phyloP scores from a whole-genome alignment of 2,797 vertebrate genomes.

The Gymnothorax reevesii region DNA sequence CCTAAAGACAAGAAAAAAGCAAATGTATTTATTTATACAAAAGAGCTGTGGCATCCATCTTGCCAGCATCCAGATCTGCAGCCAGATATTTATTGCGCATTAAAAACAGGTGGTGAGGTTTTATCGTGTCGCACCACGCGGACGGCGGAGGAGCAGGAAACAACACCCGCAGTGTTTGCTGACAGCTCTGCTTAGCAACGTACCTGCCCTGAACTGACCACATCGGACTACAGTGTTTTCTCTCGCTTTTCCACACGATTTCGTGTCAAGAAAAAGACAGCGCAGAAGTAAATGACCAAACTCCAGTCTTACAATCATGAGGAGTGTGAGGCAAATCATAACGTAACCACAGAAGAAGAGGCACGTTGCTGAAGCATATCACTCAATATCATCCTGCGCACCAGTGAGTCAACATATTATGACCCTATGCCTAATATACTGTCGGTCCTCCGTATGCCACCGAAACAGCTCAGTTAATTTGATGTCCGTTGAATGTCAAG shows the following conservation, averaged over 20 bases:
- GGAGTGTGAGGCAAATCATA: not conserved
- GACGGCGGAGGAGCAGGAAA: not conserved
- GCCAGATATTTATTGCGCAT: not conserved
- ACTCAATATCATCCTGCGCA: not conserved
- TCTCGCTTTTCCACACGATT: not conserved
- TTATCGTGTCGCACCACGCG: not conserved
- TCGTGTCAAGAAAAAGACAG: not conserved
- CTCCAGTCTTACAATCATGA: not conserved
- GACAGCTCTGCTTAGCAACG: not conserved
- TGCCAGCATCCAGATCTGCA: not conserved
- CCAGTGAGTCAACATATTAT: not conserved
- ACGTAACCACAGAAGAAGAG: not conserved
- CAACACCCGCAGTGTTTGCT: not conserved
- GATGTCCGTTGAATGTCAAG: too few species aligned
- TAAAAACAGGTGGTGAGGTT: not conserved
- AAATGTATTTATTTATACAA: slow-evolving; percentile 31
- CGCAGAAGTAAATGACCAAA: not conserved
- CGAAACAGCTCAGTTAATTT: too few species aligned
- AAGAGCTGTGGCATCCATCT: slow-evolving; percentile 15
- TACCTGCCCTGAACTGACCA: not conserved
- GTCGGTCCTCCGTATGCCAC: too few species aligned
- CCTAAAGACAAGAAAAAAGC: slow-evolving; percentile 52
- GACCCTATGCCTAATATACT: not conserved
- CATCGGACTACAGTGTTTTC: not conserved
- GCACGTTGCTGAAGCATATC: not conserved